These are phyloP conservation scores for Aythya baeri DNA, from an alignment of 2,113 vertebrate species.

Conservation along the genomic window DNA sequence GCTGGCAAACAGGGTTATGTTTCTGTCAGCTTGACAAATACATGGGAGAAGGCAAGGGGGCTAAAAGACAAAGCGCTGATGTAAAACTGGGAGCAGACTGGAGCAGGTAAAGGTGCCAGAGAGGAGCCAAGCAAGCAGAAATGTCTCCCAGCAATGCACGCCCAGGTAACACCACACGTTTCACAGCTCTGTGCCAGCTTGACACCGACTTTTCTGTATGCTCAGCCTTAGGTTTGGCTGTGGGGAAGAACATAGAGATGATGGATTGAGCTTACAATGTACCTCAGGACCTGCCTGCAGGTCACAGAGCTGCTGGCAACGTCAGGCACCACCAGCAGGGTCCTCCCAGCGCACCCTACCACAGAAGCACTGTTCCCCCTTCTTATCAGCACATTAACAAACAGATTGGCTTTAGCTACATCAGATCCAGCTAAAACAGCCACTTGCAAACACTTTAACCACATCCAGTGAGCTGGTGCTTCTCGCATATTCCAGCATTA, in stretches of 20 bases:
- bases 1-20: accelerated
- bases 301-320: neutral
- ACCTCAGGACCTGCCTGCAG: neutral
- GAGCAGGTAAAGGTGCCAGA: neutral
- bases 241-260: accelerated
- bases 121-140: neutral
- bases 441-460: neutral
- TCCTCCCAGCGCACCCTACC: neutral
- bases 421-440: neutral
- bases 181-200: neutral
- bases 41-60: neutral
- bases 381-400: neutral
- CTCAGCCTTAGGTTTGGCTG: neutral
- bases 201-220: accelerated
- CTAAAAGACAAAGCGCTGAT: accelerated
- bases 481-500: neutral
- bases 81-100: neutral
- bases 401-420: too few relatives aligned
- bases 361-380: neutral
- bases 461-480: neutral
- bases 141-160: accelerated
- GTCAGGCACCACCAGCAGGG: neutral
- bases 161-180: too few relatives aligned
- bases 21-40: neutral
- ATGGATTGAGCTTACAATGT: accelerated